Evolutionary conservation across 2,113 vertebrate genomes (phyloP), one percentile per base, ranked within the genome.

Genomic region (Misgurnus anguillicaudatus): DNA sequence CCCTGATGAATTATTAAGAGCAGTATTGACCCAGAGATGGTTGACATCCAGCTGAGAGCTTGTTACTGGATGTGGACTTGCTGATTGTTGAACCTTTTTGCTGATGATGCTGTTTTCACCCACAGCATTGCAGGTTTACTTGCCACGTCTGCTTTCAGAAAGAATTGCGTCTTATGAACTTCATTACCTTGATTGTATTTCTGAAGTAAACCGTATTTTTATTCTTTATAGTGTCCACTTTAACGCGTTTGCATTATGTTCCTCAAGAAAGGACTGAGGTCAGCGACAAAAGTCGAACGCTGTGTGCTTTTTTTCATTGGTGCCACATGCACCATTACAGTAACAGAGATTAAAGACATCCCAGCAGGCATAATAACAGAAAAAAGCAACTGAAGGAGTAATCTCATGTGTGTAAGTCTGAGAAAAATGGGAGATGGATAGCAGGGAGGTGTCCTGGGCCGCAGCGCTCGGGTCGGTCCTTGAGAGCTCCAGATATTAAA

Each of bases 31-130:
- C 2, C 61, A 6, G 41, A 39, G n/a, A 16, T 21, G 66, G 51
- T 47, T 8, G 58, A 14, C 36, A 31, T 61, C 67, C 67, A 48
- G n/a, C 31, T 4, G 57, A 60, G 72, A 58, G 53, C 61, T 65
- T 36, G 19, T 58, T 57, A 60, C 48, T 42, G 6, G 58, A 10
- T 17, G 21, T 75, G 42, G 7, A n/a, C 8, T 5, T 38, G 80
- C 60, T 77, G 61, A 81, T 57, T 11, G 24, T 17, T 6, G 69
- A 3, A 1, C 64, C 16, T 64, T 82, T 85, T 72, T 83, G 84
- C 84, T 85, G 84, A 85, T 41, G 55, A 42, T 78, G 75, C 80
- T 69, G 9, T 80, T 80, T 31, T 24, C 47, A 24, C 60, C 42
- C 51, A 38, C 53, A 73, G 39, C 63, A 60, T 60, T 68, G 31